Evolutionary conservation across 2,797 vertebrate genomes (phyloP), one percentile per base, ranked within the genome.

Genomic region (Pseudochirops corinnae): DNA sequence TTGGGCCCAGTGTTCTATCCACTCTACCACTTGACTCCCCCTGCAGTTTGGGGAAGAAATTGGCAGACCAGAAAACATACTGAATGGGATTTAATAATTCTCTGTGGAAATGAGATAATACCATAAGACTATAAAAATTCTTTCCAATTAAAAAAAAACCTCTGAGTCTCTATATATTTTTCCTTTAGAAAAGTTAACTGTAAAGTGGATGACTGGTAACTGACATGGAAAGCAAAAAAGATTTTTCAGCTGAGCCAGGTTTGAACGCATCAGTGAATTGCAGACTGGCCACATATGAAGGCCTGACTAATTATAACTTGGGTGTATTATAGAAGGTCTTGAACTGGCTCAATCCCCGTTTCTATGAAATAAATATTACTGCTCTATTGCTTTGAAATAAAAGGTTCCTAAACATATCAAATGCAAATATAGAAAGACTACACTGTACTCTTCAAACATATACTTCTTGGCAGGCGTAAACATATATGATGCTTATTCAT

Each of bases 61-160:
- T 24, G 5, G 53, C 18, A 13, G 28, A 87, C 2, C 7, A 94
- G 21, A 46, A 87, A 50, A 82, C 9, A 6, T 5, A 94, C 1
- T 58, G 33, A 11, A 55, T 33, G 24, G 67, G 93, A 97, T 39
- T 82, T 82, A 94, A 50, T 95, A 90, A 52, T 67, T 74, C 94
- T 55, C 82, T 21, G 53, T 0, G 96, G 92, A 50, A 87, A 93
- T 67, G 46, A 60, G 39, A 96, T 94, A 95, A 90, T 93, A 95
- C 10, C 26, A 94, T 90, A 31, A 92, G 31, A 5, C 31, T n/a
- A 18, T 13, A 92, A n/a, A 93, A 67, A 55, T 62, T 11, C 46
- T 28, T 92, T 92, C 92, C 92, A 62, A 90, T 95, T 90, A 91
- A 91, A 96, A 74, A 62, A 62, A 87, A 50, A 11, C 60, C 10